Evolutionary conservation across 2,797 vertebrate genomes (phyloP).

Genomic region (Parauchenoglanis ngamensis): DNA sequence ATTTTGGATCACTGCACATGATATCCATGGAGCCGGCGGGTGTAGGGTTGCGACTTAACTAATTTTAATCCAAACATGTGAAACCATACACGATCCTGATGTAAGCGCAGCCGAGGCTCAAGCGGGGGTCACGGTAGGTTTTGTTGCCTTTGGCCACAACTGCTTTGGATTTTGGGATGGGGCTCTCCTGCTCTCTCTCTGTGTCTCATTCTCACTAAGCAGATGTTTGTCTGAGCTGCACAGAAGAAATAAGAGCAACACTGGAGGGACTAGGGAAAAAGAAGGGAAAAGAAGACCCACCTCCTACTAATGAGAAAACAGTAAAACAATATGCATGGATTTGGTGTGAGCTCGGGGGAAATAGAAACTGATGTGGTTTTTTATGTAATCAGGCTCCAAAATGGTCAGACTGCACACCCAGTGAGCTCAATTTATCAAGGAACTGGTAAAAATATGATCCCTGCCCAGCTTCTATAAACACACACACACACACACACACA

Average conservation of each 20-base stretch:
- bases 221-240: slow-evolving; percentile 99
- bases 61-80: slow-evolving; percentile 99
- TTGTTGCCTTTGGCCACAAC: slow-evolving; percentile 95
- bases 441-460: background rate
- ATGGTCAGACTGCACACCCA: slow-evolving; percentile 47
- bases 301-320: slow-evolving; percentile 77
- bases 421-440: background rate
- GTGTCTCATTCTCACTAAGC: slow-evolving; percentile 83
- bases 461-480: background rate
- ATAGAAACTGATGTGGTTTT: slow-evolving; percentile 16
- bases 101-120: slow-evolving; percentile 92
- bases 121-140: slow-evolving; percentile 84
- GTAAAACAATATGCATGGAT: slow-evolving; percentile 67
- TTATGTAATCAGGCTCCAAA: slow-evolving; percentile 45
- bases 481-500: slow-evolving; percentile 7
- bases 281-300: slow-evolving; percentile 75
- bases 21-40: slow-evolving; percentile 83
- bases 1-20: slow-evolving; percentile 88
- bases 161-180: slow-evolving; percentile 93
- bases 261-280: slow-evolving; percentile 78
- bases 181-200: slow-evolving; percentile 80
- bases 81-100: slow-evolving; percentile 94
- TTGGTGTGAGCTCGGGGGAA: slow-evolving; percentile 58
- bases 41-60: slow-evolving; percentile 98
- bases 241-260: slow-evolving; percentile 99